A percentile compares a stretch with the other conserved stretches of the same genome.
phyloP scores from a whole-genome alignment of 2,888 invertebrate species.

The Nemotelus nigrinus region DNA sequence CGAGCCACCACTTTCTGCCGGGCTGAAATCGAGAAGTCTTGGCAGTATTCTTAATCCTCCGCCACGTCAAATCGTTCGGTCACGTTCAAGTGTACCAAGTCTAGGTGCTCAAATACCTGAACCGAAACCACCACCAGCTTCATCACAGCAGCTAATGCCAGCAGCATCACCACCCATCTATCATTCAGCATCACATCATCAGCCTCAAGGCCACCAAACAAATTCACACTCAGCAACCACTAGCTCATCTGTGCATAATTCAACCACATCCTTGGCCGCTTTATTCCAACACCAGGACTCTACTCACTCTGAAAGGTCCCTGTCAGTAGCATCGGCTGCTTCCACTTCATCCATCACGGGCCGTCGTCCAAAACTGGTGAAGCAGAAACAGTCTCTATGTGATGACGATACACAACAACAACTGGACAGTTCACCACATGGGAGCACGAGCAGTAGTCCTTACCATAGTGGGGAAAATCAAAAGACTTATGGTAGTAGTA shows the following conservation, averaged over 20 bases:
- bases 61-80: conserved; percentile 76
- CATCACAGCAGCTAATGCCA: conserved; percentile 52
- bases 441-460: conserved; percentile 56
- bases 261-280: conserved; percentile 30
- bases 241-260: conserved; percentile 22
- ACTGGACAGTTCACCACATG: conserved; percentile 59
- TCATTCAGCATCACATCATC: conserved; percentile 46
- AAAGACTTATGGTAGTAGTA: conserved; percentile 36
- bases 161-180: conserved; percentile 11
- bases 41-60: conserved; percentile 84
- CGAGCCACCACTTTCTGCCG: conserved; percentile 70
- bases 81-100: conserved; percentile 80
- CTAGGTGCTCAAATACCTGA: conserved; percentile 64
- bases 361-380: conserved; percentile 76
- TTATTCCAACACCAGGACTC: conserved; percentile 24
- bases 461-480: conserved; percentile 55
- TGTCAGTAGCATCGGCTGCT: conserved; percentile 39
- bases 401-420: conserved; percentile 69
- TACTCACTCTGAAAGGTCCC: conserved; percentile 5
- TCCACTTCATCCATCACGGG: conserved; percentile 44
- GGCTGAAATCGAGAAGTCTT: conserved; percentile 83
- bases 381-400: conserved; percentile 86
- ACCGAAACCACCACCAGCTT: conserved; percentile 46
- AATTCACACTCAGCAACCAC: not conserved
- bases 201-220: conserved; percentile 38